These are phyloP conservation scores for Perccottus glenii DNA, from an alignment of 2,113 vertebrate genomes.

Conservation along the genomic window DNA sequence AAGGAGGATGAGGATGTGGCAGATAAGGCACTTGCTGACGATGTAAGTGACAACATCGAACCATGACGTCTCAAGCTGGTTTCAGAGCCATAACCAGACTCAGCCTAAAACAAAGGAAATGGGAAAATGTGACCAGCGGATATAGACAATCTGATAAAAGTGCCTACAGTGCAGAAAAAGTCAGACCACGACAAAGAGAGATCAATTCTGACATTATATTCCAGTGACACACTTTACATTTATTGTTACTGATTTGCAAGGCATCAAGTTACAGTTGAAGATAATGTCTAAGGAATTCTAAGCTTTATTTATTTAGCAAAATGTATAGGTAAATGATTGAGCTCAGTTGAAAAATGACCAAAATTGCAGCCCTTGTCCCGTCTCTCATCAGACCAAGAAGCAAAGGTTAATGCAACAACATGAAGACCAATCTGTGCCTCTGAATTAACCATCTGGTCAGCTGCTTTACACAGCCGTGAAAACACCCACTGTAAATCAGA, in stretches of 20 bases:
- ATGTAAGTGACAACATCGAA: constrained; percentile 96
- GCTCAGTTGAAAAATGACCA: too few species aligned
- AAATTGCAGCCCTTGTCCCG: too few species aligned
- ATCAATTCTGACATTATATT: constrained; percentile 12
- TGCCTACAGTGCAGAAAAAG: constrained; percentile 13
- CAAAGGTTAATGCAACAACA: not conserved
- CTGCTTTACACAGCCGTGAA: constrained; percentile 24
- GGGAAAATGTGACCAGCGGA: too few species aligned
- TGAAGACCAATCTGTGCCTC: not conserved
- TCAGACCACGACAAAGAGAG: not conserved
- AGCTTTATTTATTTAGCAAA: too few species aligned
- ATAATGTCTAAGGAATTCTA: too few species aligned
- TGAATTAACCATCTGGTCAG: constrained; percentile 1
- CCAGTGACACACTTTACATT: too few species aligned
- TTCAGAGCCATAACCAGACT: constrained; percentile 97
- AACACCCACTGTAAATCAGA: constrained; percentile 34
- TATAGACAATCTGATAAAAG: constrained; percentile 6
- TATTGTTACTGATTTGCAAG: too few species aligned
- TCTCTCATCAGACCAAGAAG: too few species aligned
- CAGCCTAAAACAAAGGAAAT: constrained; percentile 64
- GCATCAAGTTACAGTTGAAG: too few species aligned
- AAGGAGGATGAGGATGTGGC: constrained; percentile 97
- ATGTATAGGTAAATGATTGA: too few species aligned
- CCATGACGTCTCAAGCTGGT: constrained; percentile 95
- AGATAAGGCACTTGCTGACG: constrained; percentile 94